A percentile compares a stretch with the other conserved stretches of the same genome.
phyloP scores from a whole-genome alignment of 1,140 invertebrate species.

The Cotesia vestalis region DNA sequence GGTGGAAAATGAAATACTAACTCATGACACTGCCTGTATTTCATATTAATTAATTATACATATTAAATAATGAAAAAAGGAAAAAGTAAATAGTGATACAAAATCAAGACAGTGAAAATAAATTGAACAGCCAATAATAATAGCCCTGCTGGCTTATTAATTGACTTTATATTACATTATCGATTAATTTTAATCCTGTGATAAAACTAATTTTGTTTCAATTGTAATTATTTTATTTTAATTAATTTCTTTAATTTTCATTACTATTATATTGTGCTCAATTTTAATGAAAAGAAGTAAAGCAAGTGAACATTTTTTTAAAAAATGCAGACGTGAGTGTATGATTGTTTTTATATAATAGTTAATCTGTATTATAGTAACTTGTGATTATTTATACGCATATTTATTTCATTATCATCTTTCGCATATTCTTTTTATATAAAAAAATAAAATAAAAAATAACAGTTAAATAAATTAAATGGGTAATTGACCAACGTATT shows the following conservation, averaged over 20 bases:
- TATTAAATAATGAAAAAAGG: not conserved
- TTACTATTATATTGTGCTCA: constrained; percentile 28
- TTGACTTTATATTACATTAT: not conserved
- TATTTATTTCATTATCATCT: constrained; percentile 64
- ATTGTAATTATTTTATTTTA: constrained; percentile 20
- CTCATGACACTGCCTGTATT: not conserved
- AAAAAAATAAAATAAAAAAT: too few species aligned
- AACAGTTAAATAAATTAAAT: constrained; percentile 3
- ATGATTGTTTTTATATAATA: constrained; percentile 58
- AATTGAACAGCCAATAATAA: not conserved
- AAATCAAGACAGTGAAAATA: not conserved
- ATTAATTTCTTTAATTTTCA: not conserved
- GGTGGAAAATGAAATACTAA: not conserved
- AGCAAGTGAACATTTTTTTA: constrained; percentile 32
- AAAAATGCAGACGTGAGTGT: constrained; percentile 44
- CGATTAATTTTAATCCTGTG: constrained; percentile 26
- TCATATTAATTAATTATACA: too few species aligned
- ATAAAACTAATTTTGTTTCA: constrained; percentile 3
- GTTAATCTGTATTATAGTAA: constrained; percentile 63
- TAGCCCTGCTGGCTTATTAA: constrained; percentile 22
- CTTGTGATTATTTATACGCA: constrained; percentile 63
- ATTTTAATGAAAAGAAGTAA: constrained; percentile 31
- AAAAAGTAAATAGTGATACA: not conserved
- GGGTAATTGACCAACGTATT: constrained; percentile 60
- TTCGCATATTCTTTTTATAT: constrained; percentile 51